Evolutionary conservation across 2,113 vertebrate species (phyloP).

Genomic region (Perca schrenkii): DNA sequence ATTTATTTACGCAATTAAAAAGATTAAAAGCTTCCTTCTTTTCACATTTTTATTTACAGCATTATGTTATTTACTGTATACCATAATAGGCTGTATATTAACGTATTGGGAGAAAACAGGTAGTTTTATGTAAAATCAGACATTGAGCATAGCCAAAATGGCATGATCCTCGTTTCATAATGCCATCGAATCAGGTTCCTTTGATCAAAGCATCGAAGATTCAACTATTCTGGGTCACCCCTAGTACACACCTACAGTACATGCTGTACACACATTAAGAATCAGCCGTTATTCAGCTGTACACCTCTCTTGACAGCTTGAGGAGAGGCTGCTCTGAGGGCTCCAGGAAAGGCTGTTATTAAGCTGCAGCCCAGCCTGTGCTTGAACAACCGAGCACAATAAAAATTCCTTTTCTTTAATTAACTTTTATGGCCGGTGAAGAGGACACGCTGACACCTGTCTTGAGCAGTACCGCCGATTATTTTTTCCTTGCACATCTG

Average conservation of each 20-base stretch:
- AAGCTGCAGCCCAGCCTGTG: constrained; percentile 64
- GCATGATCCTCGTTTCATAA: too few species aligned
- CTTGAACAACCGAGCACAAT: constrained; percentile 71
- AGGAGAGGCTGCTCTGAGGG: constrained; percentile 47
- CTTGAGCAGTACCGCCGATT: constrained; percentile 62
- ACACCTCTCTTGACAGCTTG: constrained; percentile 70
- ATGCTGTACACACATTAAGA: constrained; percentile 39
- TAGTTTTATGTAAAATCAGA: too few species aligned
- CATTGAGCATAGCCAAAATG: too few species aligned
- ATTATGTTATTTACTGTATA: too few species aligned
- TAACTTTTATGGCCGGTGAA: constrained; percentile 81
- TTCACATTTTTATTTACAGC: too few species aligned
- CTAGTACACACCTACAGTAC: constrained; percentile 9
- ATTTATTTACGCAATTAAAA: too few species aligned
- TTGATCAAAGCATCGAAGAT: too few species aligned
- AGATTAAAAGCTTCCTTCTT: too few species aligned
- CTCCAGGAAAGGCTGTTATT: constrained; percentile 71
- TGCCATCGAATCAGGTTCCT: too few species aligned
- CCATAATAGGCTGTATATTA: too few species aligned
- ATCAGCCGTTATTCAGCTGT: constrained; percentile 63
- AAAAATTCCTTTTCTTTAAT: constrained; percentile 84
- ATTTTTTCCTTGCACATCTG: constrained; percentile 63
- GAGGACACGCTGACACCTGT: constrained; percentile 80
- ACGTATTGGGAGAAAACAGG: too few species aligned
- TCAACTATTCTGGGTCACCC: too few species aligned